Evolutionary conservation across 2,797 vertebrate genomes (phyloP).

Genomic region (Phoeniculus purpureus): DNA sequence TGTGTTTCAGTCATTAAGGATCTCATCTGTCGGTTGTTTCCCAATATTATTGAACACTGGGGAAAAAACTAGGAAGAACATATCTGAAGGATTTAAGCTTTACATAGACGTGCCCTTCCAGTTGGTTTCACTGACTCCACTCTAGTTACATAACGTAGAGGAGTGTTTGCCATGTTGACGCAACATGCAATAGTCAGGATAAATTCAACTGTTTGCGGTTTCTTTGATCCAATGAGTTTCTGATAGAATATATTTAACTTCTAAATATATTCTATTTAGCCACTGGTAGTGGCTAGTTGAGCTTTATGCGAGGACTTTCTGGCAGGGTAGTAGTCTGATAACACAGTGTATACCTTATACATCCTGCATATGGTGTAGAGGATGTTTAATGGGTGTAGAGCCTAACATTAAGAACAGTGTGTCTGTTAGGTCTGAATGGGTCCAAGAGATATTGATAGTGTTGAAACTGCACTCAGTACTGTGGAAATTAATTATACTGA

Average conservation of each 20-base stretch:
- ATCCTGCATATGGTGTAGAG: not conserved
- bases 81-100: no score
- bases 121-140: no score
- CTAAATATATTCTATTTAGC: no score
- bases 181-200: not conserved
- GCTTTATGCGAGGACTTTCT: not conserved
- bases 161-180: no score
- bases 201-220: not conserved
- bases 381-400: not conserved
- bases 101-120: no score
- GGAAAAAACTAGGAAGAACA: no score
- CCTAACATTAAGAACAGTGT: not conserved
- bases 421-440: not conserved
- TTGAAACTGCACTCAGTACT: not conserved
- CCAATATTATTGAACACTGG: no score
- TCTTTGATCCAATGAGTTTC: not conserved
- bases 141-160: not conserved
- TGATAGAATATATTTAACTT: not conserved
- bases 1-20: no score
- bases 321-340: no score
- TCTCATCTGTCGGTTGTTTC: no score
- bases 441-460: not conserved
- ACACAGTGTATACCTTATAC: fast-evolving
- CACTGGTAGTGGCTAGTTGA: not conserved
- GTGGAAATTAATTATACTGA: not conserved